Evolutionary conservation across 2,888 invertebrate genomes (phyloP), one percentile per base, ranked within the genome.

Genomic region (Tachystola acroxantha): DNA sequence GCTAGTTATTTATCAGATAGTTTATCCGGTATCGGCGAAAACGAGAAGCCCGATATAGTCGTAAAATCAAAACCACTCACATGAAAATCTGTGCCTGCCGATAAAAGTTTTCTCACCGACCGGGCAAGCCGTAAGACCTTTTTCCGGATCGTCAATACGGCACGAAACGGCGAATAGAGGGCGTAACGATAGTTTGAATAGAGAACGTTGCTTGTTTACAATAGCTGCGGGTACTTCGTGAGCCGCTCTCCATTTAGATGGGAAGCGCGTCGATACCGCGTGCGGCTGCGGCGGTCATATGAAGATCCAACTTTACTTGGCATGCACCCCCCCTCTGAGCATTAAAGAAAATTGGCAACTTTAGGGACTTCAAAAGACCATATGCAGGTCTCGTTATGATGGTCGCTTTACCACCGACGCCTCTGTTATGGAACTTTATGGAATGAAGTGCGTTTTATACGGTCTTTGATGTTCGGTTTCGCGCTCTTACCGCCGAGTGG

Each of bases 171-270:
- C 63, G 66, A 50, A 72, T 68, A 68, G 68, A 76, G 68, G 70
- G 73, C 73, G 73, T 74, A 61, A 74, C 74, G 68, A 78, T 76
- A 74, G 69, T 78, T 76, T 76, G 76, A 81, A 81, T 80, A 79
- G 71, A 73, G 70, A 77, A 74, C 69, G 68, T 64, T 70, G 72
- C 76, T 81, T 82, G 78, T 80, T 81, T 80, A 80, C 76, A 78
- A 81, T 80, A 71, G 77, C 80, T 78, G 74, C 75, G 75, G 77
- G 82, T 80, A 76, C 69, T 76, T 79, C 78, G 78, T 80, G 81
- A 79, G 69, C 69, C 66, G 64, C 69, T 76, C 78, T 76, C 74
- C 68, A 78, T 80, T 79, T 77, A 80, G 79, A 80, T 78, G 73
- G 68, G 68, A 71, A 74, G 64, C 65, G 70, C 73, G 69, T 72